Base-by-base conservation (phyloP, 2,888 invertebrate species). In the Eristalinus sepulchralis region DNA sequence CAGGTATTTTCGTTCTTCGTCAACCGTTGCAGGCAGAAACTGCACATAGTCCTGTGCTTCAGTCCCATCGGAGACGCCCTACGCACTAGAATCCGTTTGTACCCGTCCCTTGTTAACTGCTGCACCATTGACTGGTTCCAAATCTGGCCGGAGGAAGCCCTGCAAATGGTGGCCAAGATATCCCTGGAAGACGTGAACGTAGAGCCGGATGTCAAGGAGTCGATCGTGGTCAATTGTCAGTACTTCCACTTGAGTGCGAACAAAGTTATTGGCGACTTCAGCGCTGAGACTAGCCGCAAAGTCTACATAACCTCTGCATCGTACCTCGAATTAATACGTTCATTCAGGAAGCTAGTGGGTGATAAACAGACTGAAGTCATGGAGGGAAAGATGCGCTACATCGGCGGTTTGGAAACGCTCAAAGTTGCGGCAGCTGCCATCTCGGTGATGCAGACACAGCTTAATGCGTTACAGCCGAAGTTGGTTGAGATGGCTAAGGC, bases 51-150 rank as follows among this genome's bases (percentile, higher is more conserved):
- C 0, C 93, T 98, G 1, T 94, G 95, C 24, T 94, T 94, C 93
- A 97, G 97, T 89, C 97, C 96, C 0, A 96, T 97, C 82, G 97
- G 98, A 0, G 95, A 96, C 89, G 94, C 96, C 0, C 96, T 98
- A 92, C 94, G 97, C 36, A 95, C 96, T 0, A 94, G 96, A 0
- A 94, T 98, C 4, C 94, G 97, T 0, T 96, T 97, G 91, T 98
- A 98, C 93, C 98, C 98, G 0, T 97, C 97, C 0, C 93, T 98
- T 47, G 97, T 98, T 36, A 98, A 97, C 93, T 97, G 97, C 91
- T 98, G 97, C 91, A 97, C 98, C 2, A 97, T 98, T 88, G 97
- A 98, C 92, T 98, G 98, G 98, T 98, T 97, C 93, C 96, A 96
- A 92, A 95, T 96, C 73, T 98, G 97, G 97, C 97, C 97, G 0